phyloP scores from a whole-genome alignment of 1,140 invertebrate genomes.

The Drosophila erecta region DNA sequence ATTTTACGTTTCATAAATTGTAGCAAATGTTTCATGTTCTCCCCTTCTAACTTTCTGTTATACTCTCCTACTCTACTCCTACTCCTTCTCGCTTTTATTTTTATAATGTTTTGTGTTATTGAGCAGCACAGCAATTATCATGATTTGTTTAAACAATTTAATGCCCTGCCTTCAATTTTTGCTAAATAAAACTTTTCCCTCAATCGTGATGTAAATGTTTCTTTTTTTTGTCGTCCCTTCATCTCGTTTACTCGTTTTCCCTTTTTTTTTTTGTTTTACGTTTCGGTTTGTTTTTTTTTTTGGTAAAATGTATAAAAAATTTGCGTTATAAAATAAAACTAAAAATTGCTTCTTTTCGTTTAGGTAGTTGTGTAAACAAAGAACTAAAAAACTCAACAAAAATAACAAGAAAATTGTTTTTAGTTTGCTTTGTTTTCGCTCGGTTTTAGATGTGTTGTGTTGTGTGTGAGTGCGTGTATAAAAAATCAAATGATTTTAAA shows the following conservation, averaged over 20 bases:
- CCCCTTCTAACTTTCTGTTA: slow-evolving; percentile 16
- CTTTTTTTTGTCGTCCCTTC: slow-evolving; percentile 12
- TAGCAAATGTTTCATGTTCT: slow-evolving; percentile 60
- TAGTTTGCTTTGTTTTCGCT: slow-evolving; percentile 60
- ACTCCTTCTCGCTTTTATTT: slow-evolving; percentile 2
- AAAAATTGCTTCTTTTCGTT: slow-evolving; percentile 59
- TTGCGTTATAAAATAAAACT: slow-evolving; percentile 59
- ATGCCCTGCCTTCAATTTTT: slow-evolving; percentile 75
- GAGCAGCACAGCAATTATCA: slow-evolving; percentile 82
- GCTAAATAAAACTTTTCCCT: slow-evolving; percentile 56
- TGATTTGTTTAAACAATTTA: slow-evolving; percentile 67
- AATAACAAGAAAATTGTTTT: slow-evolving; percentile 69
- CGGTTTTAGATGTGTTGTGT: slow-evolving; percentile 16
- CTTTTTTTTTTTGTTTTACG: slow-evolving; percentile 41
- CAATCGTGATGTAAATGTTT: slow-evolving; percentile 46
- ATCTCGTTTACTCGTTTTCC: slow-evolving; percentile 9
- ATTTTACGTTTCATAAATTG: slow-evolving; percentile 63
- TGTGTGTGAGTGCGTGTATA: slow-evolving; percentile 6
- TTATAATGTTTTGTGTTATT: slow-evolving; percentile 57
- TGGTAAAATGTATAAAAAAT: slow-evolving; percentile 56
- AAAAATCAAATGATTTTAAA: slow-evolving; percentile 42
- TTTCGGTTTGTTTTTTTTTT: slow-evolving; percentile 49
- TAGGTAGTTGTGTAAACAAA: slow-evolving; percentile 34
- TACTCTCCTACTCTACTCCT: slow-evolving; percentile 31
- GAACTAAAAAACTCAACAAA: slow-evolving; percentile 72